Evolutionary conservation across 92 coral and sea anemone species (phyloP).

Genomic region (Zoanthus sociatus): DNA sequence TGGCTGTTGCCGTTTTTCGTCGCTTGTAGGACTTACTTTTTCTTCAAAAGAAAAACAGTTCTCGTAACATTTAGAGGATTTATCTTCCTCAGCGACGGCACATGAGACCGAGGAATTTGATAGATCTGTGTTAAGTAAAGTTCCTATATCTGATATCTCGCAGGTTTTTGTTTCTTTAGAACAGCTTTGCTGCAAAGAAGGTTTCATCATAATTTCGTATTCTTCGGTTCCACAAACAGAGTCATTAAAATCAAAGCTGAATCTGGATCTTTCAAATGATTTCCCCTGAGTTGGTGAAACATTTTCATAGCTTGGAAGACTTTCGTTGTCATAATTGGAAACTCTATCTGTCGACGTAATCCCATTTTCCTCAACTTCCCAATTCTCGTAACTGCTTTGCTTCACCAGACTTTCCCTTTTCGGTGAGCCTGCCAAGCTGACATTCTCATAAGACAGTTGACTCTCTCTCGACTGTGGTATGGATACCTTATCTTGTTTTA

Average conservation of each 20-base stretch:
- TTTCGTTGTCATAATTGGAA: neutral
- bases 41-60: neutral
- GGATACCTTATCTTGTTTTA: neutral
- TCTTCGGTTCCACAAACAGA: constrained; percentile 17
- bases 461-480: constrained; percentile 26
- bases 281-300: constrained; percentile 24
- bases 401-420: neutral
- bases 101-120: neutral
- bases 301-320: constrained; percentile 35
- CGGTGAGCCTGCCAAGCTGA: constrained; percentile 11
- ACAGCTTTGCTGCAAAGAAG: neutral
- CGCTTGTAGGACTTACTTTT: neutral
- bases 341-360: neutral
- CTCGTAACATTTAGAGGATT: neutral
- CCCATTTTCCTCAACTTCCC: neutral
- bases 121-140: neutral
- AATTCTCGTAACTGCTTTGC: constrained; percentile 32
- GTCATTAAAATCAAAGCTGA: constrained; percentile 7
- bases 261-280: neutral
- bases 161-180: neutral
- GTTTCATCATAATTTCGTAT: constrained; percentile 28
- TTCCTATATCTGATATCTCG: neutral
- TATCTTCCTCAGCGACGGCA: neutral
- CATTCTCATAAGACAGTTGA: constrained; percentile 28
- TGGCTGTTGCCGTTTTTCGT: neutral